These are phyloP conservation scores for Dendrolimus pini DNA, from an alignment of 2,888 invertebrate species.

Conservation along the genomic window DNA sequence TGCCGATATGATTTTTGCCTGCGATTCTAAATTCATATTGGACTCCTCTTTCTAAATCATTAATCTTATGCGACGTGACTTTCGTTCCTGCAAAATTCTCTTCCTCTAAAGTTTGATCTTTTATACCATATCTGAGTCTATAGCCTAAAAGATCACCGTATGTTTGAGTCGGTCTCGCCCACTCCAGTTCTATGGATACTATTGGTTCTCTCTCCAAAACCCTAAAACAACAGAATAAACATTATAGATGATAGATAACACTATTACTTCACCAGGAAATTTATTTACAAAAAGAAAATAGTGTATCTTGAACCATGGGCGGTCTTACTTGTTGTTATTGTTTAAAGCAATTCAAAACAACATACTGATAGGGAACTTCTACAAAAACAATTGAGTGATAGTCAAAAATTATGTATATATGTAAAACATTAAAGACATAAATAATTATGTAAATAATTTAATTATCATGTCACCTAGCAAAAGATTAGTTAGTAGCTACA, in stretches of 20 bases:
- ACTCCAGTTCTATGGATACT: constrained; percentile 92
- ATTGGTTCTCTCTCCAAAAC: constrained; percentile 91
- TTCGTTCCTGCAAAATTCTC: constrained; percentile 82
- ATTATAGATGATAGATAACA: constrained; percentile 5
- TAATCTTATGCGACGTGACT: constrained; percentile 82
- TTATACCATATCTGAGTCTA: constrained; percentile 90
- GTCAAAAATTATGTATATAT: too few species aligned
- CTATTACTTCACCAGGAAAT: too few species aligned
- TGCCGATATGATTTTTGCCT: constrained; percentile 95
- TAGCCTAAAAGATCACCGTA: constrained; percentile 94
- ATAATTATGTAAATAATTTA: too few species aligned
- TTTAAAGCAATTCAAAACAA: not conserved
- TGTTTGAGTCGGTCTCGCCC: constrained; percentile 92
- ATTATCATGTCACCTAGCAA: too few species aligned
- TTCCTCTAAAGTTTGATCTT: constrained; percentile 86
- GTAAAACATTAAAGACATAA: too few species aligned
- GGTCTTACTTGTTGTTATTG: not conserved
- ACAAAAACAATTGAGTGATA: not conserved
- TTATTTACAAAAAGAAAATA: not conserved
- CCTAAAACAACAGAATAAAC: constrained; percentile 60
- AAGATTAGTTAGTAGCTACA: too few species aligned
- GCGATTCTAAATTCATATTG: constrained; percentile 98
- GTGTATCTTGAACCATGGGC: not conserved
- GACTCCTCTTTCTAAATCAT: constrained; percentile 92
- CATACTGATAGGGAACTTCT: not conserved